Evolutionary conservation across 2,888 invertebrate genomes (phyloP), one percentile per base, ranked within the genome.

Genomic region (Platynereis dumerilii): DNA sequence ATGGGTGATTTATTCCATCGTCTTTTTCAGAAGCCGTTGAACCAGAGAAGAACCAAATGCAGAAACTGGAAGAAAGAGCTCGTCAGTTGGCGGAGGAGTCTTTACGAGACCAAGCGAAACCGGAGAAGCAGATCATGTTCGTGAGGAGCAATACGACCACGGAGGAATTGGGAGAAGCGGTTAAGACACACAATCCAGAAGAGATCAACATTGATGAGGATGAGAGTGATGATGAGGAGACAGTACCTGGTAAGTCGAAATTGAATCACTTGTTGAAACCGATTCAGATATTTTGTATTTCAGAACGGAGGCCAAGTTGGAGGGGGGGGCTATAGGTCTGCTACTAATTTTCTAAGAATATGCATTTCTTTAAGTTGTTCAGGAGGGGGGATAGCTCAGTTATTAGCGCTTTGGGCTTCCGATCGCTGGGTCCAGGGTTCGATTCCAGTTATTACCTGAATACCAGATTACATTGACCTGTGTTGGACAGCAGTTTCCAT

Each of bases 181-280:
- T 78, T 0, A 81, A 60, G 76, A 80, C 71, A 74, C 81, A 75
- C 27, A 83, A 84, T 69, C 83, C 83, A 10, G 84, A 84, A 55
- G 83, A 80, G 60, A 83, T 84, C 63, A 76, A 83, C 68, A 81
- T 84, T 60, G 84, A 81, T 68, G 79, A 78, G 52, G 82, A 82
- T 62, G 79, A 78, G 48, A 80, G 78, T 60, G 75, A 75, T 61
- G 83, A 83, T 66, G 83, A 82, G 17, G 80, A 78, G 45, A 73
- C 75, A 17, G 72, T 79, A 1, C 80, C 80, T 74, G 81, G 80
- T 80, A 42, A 58, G 58, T n/a, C 7, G 10, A 26, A n/a, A n/a
- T n/a, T n/a, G n/a, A n/a, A n/a, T n/a, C n/a, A n/a, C n/a, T n/a
- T n/a, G n/a, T n/a, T n/a, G n/a, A 5, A 39, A 45, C 28, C 24